Evolutionary conservation across 1,140 invertebrate species (phyloP), one percentile per base, ranked within the genome.

Genomic region (Cotesia glomerata): DNA sequence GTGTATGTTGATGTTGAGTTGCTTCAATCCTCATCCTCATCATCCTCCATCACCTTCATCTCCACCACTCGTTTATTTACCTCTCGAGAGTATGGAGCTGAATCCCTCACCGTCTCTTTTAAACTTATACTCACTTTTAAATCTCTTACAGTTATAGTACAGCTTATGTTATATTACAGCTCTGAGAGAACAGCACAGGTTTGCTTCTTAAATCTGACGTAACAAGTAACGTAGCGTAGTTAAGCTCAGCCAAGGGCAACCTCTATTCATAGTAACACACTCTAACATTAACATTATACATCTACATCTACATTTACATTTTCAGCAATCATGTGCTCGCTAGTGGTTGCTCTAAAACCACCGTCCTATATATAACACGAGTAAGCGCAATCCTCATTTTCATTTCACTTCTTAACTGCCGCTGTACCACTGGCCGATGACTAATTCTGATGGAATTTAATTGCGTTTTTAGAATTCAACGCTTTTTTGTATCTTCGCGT

Each of bases 211-310:
- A 36, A 13, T 35, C 32, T 65, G 39, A 70, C 68, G 68, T 61
- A 49, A 54, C 52, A 11, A 59, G 36, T 16, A 70, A 61, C 56
- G 32, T 61, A 61, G 52, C 52, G 39, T 35, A 61, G 32, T 70
- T 65, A 45, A 65, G 34, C 63, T 5, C 34, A 65, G 54, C 58
- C 52, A 70, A 70, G 58, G 54, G 68, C 39, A 68, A 58, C 16
- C 51, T 59, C 26, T 61, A 61, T 61, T 49, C 68, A 61, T 59
- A 61, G 58, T 18, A 70, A 69, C 39, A 51, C 32, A 54, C 36
- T 54, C 49, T 16, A 58, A 4, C 18, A 58, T 16, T 58, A 4
- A 8, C 8, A 9, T 16, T 26, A 16, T 58, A 18, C 18, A 13
- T 26, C 56, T 26, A 18, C 16, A 9, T 16, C 16, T 11, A 18